Percentiles rank a stretch among this genome's conserved stretches.
phyloP scores from a whole-genome alignment of 2,113 vertebrate species.

The Donacobius atricapilla region DNA sequence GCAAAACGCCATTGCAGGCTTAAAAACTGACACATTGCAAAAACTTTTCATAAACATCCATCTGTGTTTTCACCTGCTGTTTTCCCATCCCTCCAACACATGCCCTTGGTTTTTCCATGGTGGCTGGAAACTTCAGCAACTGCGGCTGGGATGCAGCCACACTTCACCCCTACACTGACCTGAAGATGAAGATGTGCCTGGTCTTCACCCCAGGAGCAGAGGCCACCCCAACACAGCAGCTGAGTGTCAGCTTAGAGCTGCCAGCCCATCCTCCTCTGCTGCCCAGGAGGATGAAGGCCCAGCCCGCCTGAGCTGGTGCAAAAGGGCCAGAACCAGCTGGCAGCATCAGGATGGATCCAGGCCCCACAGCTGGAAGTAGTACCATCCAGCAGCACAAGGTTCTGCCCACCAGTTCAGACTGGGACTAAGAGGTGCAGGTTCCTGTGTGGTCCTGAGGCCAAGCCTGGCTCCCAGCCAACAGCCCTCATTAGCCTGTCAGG shows the following conservation, averaged over 20 bases:
- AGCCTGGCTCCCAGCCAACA: neutral
- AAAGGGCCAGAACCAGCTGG: neutral
- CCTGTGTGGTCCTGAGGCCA: neutral
- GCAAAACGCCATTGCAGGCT: accelerated
- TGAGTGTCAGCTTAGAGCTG: neutral
- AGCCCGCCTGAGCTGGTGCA: neutral
- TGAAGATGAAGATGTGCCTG: neutral
- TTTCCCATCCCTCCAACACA: neutral
- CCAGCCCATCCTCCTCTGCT: neutral
- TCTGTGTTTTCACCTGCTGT: neutral
- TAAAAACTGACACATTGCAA: neutral
- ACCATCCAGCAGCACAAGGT: accelerated
- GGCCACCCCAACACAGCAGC: neutral
- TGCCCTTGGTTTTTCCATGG: neutral
- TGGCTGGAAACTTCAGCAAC: neutral
- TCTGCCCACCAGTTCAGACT: neutral
- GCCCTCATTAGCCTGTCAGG: neutral
- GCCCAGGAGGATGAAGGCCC: neutral
- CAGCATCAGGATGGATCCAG: neutral
- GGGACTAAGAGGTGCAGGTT: neutral
- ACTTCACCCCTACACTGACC: neutral
- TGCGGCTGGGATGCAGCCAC: neutral
- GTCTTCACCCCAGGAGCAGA: neutral
- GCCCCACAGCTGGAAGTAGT: accelerated
- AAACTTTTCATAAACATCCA: neutral